Base-by-base conservation (phyloP, 2,797 vertebrate genomes). In the Hyperoplus immaculatus region DNA sequence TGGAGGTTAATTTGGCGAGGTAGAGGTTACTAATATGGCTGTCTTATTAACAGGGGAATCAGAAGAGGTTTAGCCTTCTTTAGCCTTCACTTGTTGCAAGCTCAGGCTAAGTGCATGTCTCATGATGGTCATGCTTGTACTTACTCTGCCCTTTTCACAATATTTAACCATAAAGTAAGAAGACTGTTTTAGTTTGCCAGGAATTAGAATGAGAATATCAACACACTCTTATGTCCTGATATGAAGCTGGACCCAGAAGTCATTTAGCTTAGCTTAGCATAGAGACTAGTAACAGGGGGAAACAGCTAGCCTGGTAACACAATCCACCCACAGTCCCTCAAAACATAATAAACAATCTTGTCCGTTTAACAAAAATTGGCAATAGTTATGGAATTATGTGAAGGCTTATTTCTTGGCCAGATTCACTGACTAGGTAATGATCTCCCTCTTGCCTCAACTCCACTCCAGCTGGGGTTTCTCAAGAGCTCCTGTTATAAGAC, bases 21-120 rank as follows among this genome's bases (percentile, higher is more conserved):
- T 77, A 74, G 78, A 69, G 78, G 85, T 89, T 88, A 71, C 90
- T 91, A 91, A 91, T 87, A 80, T 78, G 85, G 57, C 70, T 62
- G 58, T 81, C 68, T 84, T 83, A 82, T 87, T 88, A 93, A 79
- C 73, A 77, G 5, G 80, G 68, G 73, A 69, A 80, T 81, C 77
- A 83, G 77, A 81, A 75, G 71, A 62, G 64, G 55, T 58, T 66
- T 65, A 63, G 64, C 58, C 53, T n/a, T n/a, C n/a, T n/a, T n/a
- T n/a, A n/a, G n/a, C n/a, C n/a, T n/a, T n/a, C n/a, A n/a, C n/a
- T n/a, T 81, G 11, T 15, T 66, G 71, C 69, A 66, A 49, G 69
- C 60, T 47, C n/a, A 70, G 47, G 41, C 14, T 15, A 75, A 54
- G 46, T 55, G 15, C n/a, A 41, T 5, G 21, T 71, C 42, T n/a